Evolutionary conservation across 2,113 vertebrate genomes (phyloP).

Genomic region (Cardinalis cardinalis): DNA sequence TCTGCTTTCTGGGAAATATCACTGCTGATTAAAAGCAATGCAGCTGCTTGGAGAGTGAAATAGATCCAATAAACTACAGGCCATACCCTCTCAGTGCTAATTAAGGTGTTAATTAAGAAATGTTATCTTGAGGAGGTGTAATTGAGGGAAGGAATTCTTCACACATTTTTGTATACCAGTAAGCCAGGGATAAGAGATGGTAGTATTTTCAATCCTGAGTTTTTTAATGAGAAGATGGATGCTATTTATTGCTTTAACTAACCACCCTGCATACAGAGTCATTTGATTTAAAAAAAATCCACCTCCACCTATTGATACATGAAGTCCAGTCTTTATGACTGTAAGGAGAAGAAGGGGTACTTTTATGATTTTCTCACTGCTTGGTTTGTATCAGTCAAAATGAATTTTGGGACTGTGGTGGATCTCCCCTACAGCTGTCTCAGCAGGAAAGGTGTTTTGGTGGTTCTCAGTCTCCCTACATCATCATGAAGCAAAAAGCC

Average conservation of each 20-base stretch:
- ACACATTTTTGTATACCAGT: not conserved
- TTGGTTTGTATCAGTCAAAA: not conserved
- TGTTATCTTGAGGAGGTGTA: slow-evolving; percentile 26
- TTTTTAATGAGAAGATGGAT: not conserved
- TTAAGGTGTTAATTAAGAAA: slow-evolving; percentile 64
- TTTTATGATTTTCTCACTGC: not conserved
- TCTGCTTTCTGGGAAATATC: slow-evolving; percentile 16
- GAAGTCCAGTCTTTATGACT: not conserved
- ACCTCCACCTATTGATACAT: accelerated
- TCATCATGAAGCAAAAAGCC: not conserved
- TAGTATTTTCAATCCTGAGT: not conserved
- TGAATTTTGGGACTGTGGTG: not conserved
- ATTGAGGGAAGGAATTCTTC: not conserved
- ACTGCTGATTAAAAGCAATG: slow-evolving; percentile 44
- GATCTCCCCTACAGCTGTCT: not conserved
- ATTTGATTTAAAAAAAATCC: not conserved
- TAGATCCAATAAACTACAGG: slow-evolving; percentile 41
- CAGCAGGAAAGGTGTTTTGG: not conserved
- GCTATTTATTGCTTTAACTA: not conserved
- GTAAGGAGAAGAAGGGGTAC: not conserved
- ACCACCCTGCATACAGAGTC: not conserved
- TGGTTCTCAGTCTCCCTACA: not conserved
- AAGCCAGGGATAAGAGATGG: not conserved
- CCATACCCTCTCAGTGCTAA: slow-evolving; percentile 47
- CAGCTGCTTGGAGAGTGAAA: slow-evolving; percentile 42